phyloP scores from a whole-genome alignment of 2,797 vertebrate genomes.

The Falco rusticolus region DNA sequence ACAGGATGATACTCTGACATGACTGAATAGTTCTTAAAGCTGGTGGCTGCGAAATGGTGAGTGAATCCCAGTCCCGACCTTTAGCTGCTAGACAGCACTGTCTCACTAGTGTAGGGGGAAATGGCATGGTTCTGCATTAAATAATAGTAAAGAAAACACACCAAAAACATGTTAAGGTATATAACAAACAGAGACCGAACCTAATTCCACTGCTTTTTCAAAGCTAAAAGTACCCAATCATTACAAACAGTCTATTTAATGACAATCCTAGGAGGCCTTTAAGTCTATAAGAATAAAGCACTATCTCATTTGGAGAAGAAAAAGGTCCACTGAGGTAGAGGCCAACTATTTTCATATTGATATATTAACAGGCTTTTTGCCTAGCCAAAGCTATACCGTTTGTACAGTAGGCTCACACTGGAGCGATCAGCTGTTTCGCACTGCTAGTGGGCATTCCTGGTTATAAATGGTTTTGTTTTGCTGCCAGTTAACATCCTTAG shows the following conservation, averaged over 20 bases:
- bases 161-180: not conserved
- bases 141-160: not conserved
- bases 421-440: constrained; percentile 16
- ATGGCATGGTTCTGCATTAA: not conserved
- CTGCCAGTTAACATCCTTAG: not conserved
- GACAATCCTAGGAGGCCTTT: not conserved
- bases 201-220: not conserved
- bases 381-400: not conserved
- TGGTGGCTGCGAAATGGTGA: not conserved
- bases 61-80: not conserved
- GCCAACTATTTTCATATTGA: not conserved
- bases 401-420: not conserved
- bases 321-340: not conserved
- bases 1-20: not conserved
- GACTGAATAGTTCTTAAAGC: not conserved
- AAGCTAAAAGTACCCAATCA: not conserved
- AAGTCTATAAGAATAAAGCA: not conserved
- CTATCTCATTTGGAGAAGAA: not conserved
- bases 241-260: not conserved
- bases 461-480: constrained; percentile 30
- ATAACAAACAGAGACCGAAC: not conserved
- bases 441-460: constrained; percentile 9
- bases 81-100: not conserved
- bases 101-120: not conserved
- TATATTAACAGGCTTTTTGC: not conserved